Conservation (phyloP, 2,888 invertebrate genomes). For the Crepidodera aurea region DNA sequence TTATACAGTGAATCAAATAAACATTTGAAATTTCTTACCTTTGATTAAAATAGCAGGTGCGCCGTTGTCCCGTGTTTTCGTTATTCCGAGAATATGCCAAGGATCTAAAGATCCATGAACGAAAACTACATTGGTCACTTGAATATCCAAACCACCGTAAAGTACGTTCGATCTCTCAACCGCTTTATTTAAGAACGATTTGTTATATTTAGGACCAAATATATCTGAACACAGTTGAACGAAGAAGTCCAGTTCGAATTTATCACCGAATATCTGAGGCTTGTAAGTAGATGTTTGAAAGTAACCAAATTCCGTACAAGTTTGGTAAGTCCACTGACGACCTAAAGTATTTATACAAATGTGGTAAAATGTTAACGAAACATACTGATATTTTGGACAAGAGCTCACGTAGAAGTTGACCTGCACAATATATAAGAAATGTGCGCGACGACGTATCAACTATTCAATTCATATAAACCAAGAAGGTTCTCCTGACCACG, state of each 20-base stretch:
- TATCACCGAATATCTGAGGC: conserved; percentile 73
- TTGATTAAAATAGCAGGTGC: conserved; percentile 78
- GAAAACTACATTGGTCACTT: conserved; percentile 78
- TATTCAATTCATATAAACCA: too few relatives aligned
- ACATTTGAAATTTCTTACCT: conserved; percentile 65
- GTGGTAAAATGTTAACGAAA: too few relatives aligned
- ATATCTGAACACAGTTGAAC: conserved; percentile 83
- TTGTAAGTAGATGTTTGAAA: conserved; percentile 85
- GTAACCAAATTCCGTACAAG: conserved; percentile 95
- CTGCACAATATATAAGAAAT: too few relatives aligned
- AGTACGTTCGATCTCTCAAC: conserved; percentile 77
- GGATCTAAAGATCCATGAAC: conserved; percentile 91
- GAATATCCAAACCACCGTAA: conserved; percentile 79
- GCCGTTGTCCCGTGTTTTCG: conserved; percentile 63
- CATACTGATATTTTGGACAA: too few relatives aligned
- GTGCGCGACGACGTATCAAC: too few relatives aligned
- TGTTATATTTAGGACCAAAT: conserved; percentile 78
- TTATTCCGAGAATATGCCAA: conserved; percentile 84
- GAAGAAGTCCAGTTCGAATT: conserved; percentile 80
- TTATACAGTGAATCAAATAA: too few relatives aligned
- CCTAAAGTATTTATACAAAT: conserved; percentile 57
- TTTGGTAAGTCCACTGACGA: conserved; percentile 94
- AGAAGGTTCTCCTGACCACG: too few relatives aligned
- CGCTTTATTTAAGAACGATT: conserved; percentile 67
- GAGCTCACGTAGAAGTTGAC: too few relatives aligned